phyloP scores from a whole-genome alignment of 1,140 invertebrate species.

The Dreissena polymorpha region DNA sequence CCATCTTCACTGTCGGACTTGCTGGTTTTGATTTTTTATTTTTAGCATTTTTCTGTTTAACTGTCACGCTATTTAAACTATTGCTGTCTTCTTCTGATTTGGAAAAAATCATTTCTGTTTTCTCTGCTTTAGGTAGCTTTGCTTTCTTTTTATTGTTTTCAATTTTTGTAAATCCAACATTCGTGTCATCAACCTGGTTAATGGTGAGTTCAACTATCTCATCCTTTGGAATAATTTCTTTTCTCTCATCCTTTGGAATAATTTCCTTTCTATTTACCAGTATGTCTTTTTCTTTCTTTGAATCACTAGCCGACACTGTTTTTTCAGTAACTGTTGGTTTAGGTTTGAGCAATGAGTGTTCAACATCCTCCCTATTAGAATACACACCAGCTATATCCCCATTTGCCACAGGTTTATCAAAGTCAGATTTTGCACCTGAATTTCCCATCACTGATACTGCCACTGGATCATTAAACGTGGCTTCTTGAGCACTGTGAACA shows the following conservation, averaged over 20 bases:
- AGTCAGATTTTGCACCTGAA: slow-evolving; percentile 54
- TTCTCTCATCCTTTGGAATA: too few species aligned
- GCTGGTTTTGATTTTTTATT: slow-evolving; percentile 38
- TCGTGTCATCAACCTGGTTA: slow-evolving; percentile 34
- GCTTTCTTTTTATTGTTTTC: slow-evolving; percentile 42
- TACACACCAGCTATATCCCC: slow-evolving; percentile 34
- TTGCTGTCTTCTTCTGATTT: slow-evolving; percentile 25
- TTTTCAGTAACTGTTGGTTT: slow-evolving; percentile 4
- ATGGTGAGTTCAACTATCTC: slow-evolving; percentile 24
- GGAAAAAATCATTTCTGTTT: slow-evolving; percentile 20
- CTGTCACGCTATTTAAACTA: slow-evolving; percentile 39
- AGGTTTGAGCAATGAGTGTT: slow-evolving; percentile 26
- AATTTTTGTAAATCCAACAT: background rate
- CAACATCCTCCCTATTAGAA: slow-evolving; percentile 18
- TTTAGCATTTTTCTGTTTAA: slow-evolving; percentile 62
- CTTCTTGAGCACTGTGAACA: slow-evolving; percentile 33
- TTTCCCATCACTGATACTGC: slow-evolving; percentile 63
- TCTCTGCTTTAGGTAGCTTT: slow-evolving; percentile 34
- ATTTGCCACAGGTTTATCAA: slow-evolving; percentile 48
- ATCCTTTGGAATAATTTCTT: slow-evolving; percentile 11
- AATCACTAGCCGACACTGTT: too few species aligned
- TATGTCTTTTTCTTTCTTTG: too few species aligned
- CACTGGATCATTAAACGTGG: slow-evolving; percentile 16
- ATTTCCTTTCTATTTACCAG: too few species aligned
- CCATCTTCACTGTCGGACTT: slow-evolving; percentile 29